Conservation (phyloP, 1,140 invertebrate genomes). For the Diorhabda sublineata region DNA sequence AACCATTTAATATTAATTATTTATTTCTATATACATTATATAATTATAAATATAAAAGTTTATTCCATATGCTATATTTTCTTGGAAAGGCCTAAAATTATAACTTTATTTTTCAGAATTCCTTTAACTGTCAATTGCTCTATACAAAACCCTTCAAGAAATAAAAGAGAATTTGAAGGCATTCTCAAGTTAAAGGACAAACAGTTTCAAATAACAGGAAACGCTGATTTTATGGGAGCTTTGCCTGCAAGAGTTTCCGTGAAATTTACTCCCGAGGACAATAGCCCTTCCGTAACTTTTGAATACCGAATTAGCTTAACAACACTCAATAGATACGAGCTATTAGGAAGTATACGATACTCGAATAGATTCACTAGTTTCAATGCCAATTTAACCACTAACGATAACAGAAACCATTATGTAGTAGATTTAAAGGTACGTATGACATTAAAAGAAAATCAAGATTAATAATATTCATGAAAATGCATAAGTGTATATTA, state of each 20-base stretch:
- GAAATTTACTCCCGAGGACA: conserved; percentile 35
- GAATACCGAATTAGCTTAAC: conserved; percentile 30
- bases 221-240: conserved; percentile 30
- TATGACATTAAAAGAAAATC: not conserved
- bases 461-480: conserved; percentile 4
- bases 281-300: conserved; percentile 28
- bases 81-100: too few relatives aligned
- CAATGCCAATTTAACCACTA: conserved; percentile 25
- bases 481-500: conserved; percentile 8
- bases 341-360: conserved; percentile 30
- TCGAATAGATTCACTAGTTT: conserved; percentile 34
- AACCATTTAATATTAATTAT: not conserved
- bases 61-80: too few relatives aligned
- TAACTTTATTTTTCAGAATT: conserved; percentile 28
- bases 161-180: conserved; percentile 28
- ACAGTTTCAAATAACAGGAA: conserved; percentile 35
- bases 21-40: too few relatives aligned
- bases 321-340: conserved; percentile 29
- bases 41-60: too few relatives aligned
- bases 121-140: conserved; percentile 32
- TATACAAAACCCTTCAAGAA: conserved; percentile 21
- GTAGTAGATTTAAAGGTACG: not conserved
- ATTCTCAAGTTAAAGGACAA: conserved; percentile 35
- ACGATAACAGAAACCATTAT: conserved; percentile 7
- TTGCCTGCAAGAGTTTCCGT: conserved; percentile 35